Conservation (phyloP, 92 coral and sea anemone species). For the Bergia sp. region DNA sequence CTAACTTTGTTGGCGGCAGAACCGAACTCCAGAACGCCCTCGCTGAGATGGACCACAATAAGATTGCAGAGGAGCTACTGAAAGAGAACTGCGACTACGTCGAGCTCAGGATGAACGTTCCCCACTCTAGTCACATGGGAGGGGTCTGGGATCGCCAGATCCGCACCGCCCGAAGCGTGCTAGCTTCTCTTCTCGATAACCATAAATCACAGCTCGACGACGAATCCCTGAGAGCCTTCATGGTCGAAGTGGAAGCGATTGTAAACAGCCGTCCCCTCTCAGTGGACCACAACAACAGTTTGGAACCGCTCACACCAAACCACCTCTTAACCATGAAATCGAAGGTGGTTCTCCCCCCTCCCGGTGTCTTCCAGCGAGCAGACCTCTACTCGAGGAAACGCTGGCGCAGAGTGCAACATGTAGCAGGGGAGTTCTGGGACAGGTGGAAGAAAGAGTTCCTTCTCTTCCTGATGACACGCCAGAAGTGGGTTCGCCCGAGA, state of each 20-base stretch:
- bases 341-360: constrained; percentile 37
- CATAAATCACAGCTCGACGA: constrained; percentile 32
- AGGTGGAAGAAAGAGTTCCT: constrained; percentile 29
- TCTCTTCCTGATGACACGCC: constrained; percentile 19
- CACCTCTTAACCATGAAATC: constrained; percentile 44
- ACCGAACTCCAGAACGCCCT: constrained; percentile 32
- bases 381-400: constrained; percentile 41
- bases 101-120: constrained; percentile 21
- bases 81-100: constrained; percentile 34
- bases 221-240: constrained; percentile 23
- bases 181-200: neutral
- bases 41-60: constrained; percentile 32
- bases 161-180: constrained; percentile 8
- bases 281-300: constrained; percentile 10
- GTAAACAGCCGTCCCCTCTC: constrained; percentile 35
- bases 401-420: constrained; percentile 52
- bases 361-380: constrained; percentile 35
- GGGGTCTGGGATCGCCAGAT: constrained; percentile 43
- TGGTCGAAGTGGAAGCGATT: constrained; percentile 22
- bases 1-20: constrained; percentile 40
- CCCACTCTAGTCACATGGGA: constrained; percentile 40
- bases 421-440: constrained; percentile 33
- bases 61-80: constrained; percentile 25
- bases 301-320: constrained; percentile 39
- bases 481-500: constrained; percentile 29